Evolutionary conservation across 30 jellyfish, hydroid and myxozoan genomes (phyloP), one percentile per base, ranked within the genome.

Genomic region (Turritopsis dohrnii): DNA sequence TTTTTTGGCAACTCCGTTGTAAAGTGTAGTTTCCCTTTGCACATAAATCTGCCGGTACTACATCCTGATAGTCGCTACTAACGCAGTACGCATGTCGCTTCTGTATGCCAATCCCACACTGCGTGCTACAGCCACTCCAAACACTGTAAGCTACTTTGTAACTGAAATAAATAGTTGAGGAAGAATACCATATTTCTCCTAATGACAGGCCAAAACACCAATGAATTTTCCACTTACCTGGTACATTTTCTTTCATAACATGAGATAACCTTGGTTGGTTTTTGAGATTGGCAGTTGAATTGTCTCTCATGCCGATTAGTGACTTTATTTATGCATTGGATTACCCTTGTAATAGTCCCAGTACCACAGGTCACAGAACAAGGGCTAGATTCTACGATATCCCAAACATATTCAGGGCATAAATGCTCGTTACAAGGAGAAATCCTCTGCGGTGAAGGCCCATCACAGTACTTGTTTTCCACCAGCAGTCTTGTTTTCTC

Each of bases 321-420:
- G 23, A 53, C 83, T 65, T 85, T 85, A 30, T 93, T 85, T 7
- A 75, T 21, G 80, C 98, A 93, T 23, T 80, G 28, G 22, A 93
- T 93, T 19, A 27, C 72, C 66, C 96, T 76, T 25, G 52, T n/a
- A 28, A 83, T 85, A 23, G 79, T 81, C 8, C 98, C 98, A 1
- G 79, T 72, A 20, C 96, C 98, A 82, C 98, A 93, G 17, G 95
- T 89, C 29, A 29, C 89, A 8, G 98, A 88, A 74, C 98, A 93
- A 13, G 88, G 82, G 21, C 96, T 87, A 53, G 28, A 79, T 25
- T 81, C 83, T 20, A 84, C 91, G 25, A 85, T 21, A 25, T 20
- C 73, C 98, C 98, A 93, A 52, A 85, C 80, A 82, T 66, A 88
- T 28, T 89, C 96, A 18, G 98, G 98, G 65, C 98, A 93, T 21